Base-by-base conservation (phyloP, 2,797 vertebrate species). In the Gallinago nigripennis region DNA sequence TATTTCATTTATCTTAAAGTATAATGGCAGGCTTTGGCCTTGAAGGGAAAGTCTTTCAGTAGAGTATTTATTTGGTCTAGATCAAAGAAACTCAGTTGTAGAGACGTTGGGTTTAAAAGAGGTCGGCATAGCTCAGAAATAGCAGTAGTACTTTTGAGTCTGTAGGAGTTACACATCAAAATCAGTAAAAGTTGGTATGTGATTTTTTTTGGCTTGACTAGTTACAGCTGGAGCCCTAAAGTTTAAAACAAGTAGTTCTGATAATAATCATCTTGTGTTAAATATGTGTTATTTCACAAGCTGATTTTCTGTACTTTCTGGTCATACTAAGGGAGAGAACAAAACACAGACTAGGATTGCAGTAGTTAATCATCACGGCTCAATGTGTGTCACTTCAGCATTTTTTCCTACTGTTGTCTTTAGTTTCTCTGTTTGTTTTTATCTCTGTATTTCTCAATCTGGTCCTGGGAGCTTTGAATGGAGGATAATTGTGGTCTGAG, bases 401-500 rank as follows among this genome's bases (percentile, higher is more conserved):
- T 80, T 89, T 92, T 76, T 79, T 70, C 35, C 3, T 92, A 8
- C 92, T 73, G 60, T 70, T 94, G 77, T 88, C 65, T 93, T 21
- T 13, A 76, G 70, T 90, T 33, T 31, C 53, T 76, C 45, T 94
- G 80, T 61, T 84, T 84, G 43, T 70, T 71, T 90, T 86, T 61
- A 51, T 88, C 65, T 88, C 65, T 78, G 39, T 81, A 83, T 94
- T 96, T 96, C 71, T 91, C 77, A 86, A 7, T 88, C 87, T 94
- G 37, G 83, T 96, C 70, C 45, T 83, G 69, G 65, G 80, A 51
- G 28, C 73, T 94, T 68, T 94, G 82, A 91, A 75, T 86, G 56
- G 76, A 81, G 70, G 31, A 60, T 92, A 86, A 95, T 82, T 94
- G 71, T 70, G 81, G 46, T 90, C 77, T 84, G 76, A 88, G 81